These are phyloP conservation scores for Callionymus lyra DNA, from an alignment of 2,113 vertebrate species.

Conservation along the genomic window DNA sequence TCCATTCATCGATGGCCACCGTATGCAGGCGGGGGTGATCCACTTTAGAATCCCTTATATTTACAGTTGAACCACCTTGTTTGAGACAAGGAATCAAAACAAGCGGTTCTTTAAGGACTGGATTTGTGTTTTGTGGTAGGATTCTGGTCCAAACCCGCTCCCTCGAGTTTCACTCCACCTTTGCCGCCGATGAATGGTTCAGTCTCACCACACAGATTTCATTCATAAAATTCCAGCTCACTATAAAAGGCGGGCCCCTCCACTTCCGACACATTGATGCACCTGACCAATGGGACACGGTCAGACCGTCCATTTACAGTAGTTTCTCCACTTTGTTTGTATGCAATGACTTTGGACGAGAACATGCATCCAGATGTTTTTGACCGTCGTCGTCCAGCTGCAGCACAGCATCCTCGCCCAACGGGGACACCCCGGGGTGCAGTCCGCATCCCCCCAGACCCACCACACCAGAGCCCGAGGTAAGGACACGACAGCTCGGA, in stretches of 20 bases:
- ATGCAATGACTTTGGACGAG: slow-evolving; percentile 9
- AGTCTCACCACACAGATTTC: slow-evolving; percentile 68
- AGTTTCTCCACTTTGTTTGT: neutral
- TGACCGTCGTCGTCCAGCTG: slow-evolving; percentile 80
- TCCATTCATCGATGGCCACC: slow-evolving; percentile 51
- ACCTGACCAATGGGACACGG: slow-evolving; percentile 45
- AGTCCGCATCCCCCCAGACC: slow-evolving; percentile 76
- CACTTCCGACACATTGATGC: slow-evolving; percentile 49
- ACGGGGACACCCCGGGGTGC: slow-evolving; percentile 79
- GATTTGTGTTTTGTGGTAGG: too few species aligned
- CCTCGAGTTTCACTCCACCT: slow-evolving; percentile 5
- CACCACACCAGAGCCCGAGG: slow-evolving; percentile 80
- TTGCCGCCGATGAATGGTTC: slow-evolving; percentile 58
- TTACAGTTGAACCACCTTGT: neutral
- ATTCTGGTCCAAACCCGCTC: too few species aligned
- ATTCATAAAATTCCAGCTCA: slow-evolving; percentile 76
- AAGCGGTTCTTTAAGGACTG: too few species aligned
- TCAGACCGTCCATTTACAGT: neutral
- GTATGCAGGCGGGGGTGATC: neutral
- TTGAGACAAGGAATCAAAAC: too few species aligned
- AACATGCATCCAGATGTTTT: slow-evolving; percentile 81
- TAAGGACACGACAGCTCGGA: slow-evolving; percentile 28
- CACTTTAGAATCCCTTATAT: neutral
- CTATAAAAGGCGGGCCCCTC: slow-evolving; percentile 67
- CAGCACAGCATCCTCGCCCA: slow-evolving; percentile 84